Evolutionary conservation across 2,888 invertebrate species (phyloP).

Genomic region (Onthophagus sagittarius): DNA sequence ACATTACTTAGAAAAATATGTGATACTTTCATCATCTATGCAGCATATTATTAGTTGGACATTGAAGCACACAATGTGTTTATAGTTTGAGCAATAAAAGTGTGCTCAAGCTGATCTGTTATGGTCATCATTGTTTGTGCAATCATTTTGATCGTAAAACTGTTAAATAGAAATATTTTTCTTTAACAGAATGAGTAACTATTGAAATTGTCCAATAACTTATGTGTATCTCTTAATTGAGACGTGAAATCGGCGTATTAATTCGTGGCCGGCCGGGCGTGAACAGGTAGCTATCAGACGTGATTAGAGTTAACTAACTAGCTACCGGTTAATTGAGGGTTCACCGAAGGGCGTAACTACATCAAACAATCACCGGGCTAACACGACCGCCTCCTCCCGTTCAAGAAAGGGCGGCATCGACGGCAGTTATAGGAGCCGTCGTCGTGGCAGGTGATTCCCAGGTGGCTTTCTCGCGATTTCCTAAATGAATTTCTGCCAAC

Average conservation of each 20-base stretch:
- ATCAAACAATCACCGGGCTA: slow-evolving; percentile 42
- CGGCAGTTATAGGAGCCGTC: not conserved
- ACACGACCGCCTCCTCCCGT: slow-evolving; percentile 1
- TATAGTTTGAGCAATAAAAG: too few relatives aligned
- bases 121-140: too few relatives aligned
- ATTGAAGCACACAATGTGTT: too few relatives aligned
- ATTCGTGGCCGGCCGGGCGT: slow-evolving; percentile 43
- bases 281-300: slow-evolving; percentile 48
- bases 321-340: slow-evolving; percentile 49
- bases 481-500: slow-evolving; percentile 30
- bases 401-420: slow-evolving; percentile 3
- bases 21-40: too few relatives aligned
- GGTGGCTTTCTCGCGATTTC: slow-evolving; percentile 27
- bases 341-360: slow-evolving; percentile 47
- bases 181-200: slow-evolving; percentile 25
- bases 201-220: slow-evolving; percentile 23
- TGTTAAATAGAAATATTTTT: slow-evolving; percentile 26
- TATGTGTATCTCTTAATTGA: slow-evolving; percentile 33
- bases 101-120: too few relatives aligned
- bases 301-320: slow-evolving; percentile 47
- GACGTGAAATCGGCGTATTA: slow-evolving; percentile 42
- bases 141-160: too few relatives aligned
- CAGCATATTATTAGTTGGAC: too few relatives aligned
- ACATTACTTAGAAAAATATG: too few relatives aligned
- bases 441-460: slow-evolving; percentile 24